A percentile compares a stretch with the other conserved stretches of the same genome.
These are phyloP conservation scores for Ridgeia piscesae DNA, from an alignment of 1,140 invertebrate genomes.

Conservation along the genomic window DNA sequence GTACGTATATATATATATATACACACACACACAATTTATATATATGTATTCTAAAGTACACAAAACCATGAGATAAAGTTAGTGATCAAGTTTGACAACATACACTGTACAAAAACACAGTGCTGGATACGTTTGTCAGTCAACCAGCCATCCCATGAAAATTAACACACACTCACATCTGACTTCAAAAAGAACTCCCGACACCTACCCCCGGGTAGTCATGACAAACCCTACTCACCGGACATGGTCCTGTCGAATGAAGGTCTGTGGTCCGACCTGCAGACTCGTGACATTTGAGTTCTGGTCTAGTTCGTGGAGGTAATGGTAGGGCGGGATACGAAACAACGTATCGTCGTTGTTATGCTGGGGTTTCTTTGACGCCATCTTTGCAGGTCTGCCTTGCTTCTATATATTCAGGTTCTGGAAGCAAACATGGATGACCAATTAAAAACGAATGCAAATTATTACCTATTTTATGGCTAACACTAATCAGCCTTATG, in stretches of 20 bases:
- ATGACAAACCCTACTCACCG: conserved; percentile 42
- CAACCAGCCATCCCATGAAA: too few species aligned
- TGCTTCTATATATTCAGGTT: neutral
- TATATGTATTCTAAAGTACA: too few species aligned
- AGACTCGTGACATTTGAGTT: conserved; percentile 62
- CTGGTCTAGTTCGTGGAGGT: conserved; percentile 63
- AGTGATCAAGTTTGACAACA: too few species aligned
- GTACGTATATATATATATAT: too few species aligned
- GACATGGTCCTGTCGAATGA: conserved; percentile 62
- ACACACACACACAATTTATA: too few species aligned
- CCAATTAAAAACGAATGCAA: neutral
- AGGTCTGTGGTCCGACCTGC: conserved; percentile 62
- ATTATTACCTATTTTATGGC: too few species aligned
- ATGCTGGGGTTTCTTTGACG: neutral
- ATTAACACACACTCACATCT: too few species aligned
- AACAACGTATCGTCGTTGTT: conserved; percentile 50
- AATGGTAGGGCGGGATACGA: conserved; percentile 60
- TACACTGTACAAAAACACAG: too few species aligned
- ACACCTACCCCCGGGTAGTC: neutral
- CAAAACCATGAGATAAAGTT: too few species aligned
- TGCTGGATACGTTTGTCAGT: too few species aligned
- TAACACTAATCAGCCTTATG: too few species aligned
- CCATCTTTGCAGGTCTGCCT: conserved; percentile 1
- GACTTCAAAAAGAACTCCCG: neutral
- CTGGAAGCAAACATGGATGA: neutral